Percentiles rank a stretch among this genome's conserved stretches.
phyloP scores from a whole-genome alignment of 2,113 vertebrate genomes.

The Rhinogobius similis region DNA sequence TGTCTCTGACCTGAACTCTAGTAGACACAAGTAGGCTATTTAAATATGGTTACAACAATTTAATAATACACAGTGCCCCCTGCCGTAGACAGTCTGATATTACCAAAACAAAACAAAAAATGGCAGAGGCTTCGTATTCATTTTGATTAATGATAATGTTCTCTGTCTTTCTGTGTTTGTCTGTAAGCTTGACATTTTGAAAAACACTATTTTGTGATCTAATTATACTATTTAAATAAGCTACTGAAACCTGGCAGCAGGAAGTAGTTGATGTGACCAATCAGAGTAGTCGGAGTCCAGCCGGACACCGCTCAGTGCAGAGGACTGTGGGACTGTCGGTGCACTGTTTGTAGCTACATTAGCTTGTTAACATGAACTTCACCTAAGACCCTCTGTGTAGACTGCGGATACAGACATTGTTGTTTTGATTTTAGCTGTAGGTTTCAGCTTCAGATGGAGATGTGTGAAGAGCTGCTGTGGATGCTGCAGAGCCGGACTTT shows the following conservation, averaged over 20 bases:
- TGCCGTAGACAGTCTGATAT: constrained; percentile 21
- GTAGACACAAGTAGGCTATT: not conserved
- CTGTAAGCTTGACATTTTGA: not conserved
- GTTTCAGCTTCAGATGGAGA: constrained; percentile 24
- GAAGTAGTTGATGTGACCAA: constrained; percentile 46
- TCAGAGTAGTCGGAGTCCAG: constrained; percentile 19
- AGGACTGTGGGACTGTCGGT: not conserved
- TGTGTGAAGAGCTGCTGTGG: constrained; percentile 50
- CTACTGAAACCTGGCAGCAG: not conserved
- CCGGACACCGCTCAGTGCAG: constrained; percentile 13
- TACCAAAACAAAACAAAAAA: not conserved
- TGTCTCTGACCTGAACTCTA: too few relatives aligned
- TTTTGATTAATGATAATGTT: not conserved
- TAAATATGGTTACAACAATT: not conserved
- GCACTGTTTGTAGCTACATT: constrained; percentile 52
- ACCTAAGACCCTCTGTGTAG: constrained; percentile 7
- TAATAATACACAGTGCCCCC: constrained; percentile 50
- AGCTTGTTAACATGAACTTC: constrained; percentile 38
- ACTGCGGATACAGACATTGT: constrained; percentile 6
- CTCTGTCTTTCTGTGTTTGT: not conserved
- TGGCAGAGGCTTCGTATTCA: not conserved
- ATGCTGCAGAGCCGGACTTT: constrained; percentile 44
- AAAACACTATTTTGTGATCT: not conserved
- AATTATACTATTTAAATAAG: not conserved
- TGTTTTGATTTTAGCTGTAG: not conserved